Evolutionary conservation across 2,113 vertebrate species (phyloP), one percentile per base, ranked within the genome.

Genomic region (Barnardius zonarius): DNA sequence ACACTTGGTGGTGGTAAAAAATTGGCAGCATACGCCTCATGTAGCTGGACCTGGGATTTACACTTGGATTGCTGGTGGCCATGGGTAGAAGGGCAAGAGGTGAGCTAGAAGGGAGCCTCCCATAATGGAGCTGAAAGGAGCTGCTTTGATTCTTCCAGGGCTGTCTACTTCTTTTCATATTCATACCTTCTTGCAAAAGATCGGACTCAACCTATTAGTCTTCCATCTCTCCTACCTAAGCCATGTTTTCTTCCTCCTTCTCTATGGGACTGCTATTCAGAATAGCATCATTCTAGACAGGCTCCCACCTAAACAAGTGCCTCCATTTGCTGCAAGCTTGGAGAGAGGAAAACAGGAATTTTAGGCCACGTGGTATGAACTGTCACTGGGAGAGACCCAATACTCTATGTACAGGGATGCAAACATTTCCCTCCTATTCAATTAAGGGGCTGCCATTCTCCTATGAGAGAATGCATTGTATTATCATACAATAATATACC

Each of bases 261-360:
- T 73, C 35, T 3, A 3, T 19, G 41, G 43, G 31, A 63, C 24
- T 83, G 24, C 14, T 81, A 13, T 59, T 84, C 28, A 54, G 37
- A 68, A 43, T 35, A 64, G 43, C 1, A 1, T 54, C 9, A 51
- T 64, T 92, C 88, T 90, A 55, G 52, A 41, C n/a, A 76, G 62
- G n/a, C 5, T 87, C 10, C 5, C 18, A 15, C 2, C 37, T 46
- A 67, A 95, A 76, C 23, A 78, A 85, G 52, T 1, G 3, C 27
- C 82, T 93, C 66, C 5, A 5, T 91, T 83, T 90, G 14, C 23
- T 77, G 20, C 2, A 28, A 75, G 17, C 62, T 25, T 79, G 75
- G 33, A 62, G 61, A 85, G 52, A 86, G 28, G 25, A 75, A 94
- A 92, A 63, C 22, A 72, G 62, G 75, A 93, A 79, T 95, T 94